These are phyloP conservation scores for Nasonia oneida DNA, from an alignment of 2,888 invertebrate species.

Conservation along the genomic window DNA sequence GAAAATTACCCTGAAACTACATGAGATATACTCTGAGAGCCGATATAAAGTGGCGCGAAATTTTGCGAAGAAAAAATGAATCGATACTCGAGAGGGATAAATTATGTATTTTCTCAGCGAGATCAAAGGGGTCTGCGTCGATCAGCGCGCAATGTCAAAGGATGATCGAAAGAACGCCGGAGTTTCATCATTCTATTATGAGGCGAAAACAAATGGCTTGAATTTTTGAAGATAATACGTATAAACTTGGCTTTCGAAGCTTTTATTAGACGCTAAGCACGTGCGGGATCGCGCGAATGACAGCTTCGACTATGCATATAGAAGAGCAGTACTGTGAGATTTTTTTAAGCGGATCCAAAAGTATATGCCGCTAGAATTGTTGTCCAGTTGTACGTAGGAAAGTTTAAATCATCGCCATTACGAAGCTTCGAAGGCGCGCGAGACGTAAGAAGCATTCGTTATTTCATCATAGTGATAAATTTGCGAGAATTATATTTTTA, in stretches of 20 bases:
- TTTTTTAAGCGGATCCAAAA: too few species aligned
- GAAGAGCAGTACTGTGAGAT: too few species aligned
- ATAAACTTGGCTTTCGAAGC: too few species aligned
- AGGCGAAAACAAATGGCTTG: constrained; percentile 40
- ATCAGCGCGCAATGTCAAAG: constrained; percentile 8
- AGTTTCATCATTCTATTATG: constrained; percentile 55
- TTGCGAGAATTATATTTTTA: not conserved
- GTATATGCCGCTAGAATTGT: not conserved
- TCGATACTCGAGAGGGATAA: not conserved
- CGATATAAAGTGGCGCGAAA: not conserved
- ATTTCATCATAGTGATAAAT: not conserved
- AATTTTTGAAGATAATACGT: constrained; percentile 41
- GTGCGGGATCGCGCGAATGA: too few species aligned
- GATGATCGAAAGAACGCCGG: constrained; percentile 46
- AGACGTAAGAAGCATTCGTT: not conserved
- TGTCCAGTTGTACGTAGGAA: not conserved
- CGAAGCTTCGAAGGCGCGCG: not conserved
- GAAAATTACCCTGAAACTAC: too few species aligned
- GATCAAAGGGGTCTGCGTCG: not conserved
- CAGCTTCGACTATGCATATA: too few species aligned
- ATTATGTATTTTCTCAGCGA: not conserved
- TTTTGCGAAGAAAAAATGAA: not conserved
- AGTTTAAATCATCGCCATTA: constrained; percentile 1
- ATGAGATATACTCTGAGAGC: too few species aligned
- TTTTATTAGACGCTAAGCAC: too few species aligned